These are phyloP conservation scores for Gouania willdenowi DNA, from an alignment of 2,797 vertebrate species.

Conservation along the genomic window DNA sequence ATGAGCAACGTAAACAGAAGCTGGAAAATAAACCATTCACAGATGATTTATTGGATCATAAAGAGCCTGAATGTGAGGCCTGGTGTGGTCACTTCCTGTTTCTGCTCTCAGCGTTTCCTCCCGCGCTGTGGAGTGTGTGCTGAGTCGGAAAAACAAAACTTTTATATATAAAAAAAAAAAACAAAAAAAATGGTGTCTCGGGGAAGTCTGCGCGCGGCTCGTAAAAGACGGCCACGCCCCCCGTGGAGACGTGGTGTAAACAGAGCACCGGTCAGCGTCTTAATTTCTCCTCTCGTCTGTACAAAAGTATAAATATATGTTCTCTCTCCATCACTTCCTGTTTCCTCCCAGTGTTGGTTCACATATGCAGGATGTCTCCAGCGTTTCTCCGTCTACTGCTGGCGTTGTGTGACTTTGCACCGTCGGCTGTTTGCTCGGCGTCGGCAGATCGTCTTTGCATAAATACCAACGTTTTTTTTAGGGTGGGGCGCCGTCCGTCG, in stretches of 20 bases:
- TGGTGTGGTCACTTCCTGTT: slow-evolving; percentile 59
- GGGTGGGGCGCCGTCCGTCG: slow-evolving; percentile 66
- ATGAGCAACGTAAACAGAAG: slow-evolving; percentile 59
- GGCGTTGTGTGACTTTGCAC: slow-evolving; percentile 61
- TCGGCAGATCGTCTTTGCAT: slow-evolving; percentile 88
- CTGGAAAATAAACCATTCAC: slow-evolving; percentile 30
- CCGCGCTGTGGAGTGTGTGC: slow-evolving; percentile 59
- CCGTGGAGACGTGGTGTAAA: slow-evolving; percentile 82
- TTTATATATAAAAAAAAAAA: slow-evolving; percentile 33
- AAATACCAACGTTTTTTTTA: slow-evolving; percentile 68
- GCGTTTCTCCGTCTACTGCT: too few species aligned
- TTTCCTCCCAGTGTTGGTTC: slow-evolving; percentile 47
- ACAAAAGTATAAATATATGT: slow-evolving; percentile 97
- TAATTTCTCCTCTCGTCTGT: slow-evolving; percentile 82
- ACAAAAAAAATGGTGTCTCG: slow-evolving; percentile 57
- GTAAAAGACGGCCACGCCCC: slow-evolving; percentile 53
- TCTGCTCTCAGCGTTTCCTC: slow-evolving; percentile 71
- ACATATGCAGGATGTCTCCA: slow-evolving; percentile 80
- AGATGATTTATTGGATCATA: slow-evolving; percentile 60
- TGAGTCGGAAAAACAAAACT: slow-evolving; percentile 35
- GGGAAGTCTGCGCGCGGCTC: slow-evolving; percentile 35
- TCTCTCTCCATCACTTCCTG: slow-evolving; percentile 69
- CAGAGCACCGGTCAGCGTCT: slow-evolving; percentile 92
- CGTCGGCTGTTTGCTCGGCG: slow-evolving; percentile 67
- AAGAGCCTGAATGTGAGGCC: slow-evolving; percentile 55